Percentiles rank a stretch among this genome's conserved stretches.
Evolutionary conservation across 2,113 vertebrate genomes (phyloP).

Genomic region (Riparia riparia): DNA sequence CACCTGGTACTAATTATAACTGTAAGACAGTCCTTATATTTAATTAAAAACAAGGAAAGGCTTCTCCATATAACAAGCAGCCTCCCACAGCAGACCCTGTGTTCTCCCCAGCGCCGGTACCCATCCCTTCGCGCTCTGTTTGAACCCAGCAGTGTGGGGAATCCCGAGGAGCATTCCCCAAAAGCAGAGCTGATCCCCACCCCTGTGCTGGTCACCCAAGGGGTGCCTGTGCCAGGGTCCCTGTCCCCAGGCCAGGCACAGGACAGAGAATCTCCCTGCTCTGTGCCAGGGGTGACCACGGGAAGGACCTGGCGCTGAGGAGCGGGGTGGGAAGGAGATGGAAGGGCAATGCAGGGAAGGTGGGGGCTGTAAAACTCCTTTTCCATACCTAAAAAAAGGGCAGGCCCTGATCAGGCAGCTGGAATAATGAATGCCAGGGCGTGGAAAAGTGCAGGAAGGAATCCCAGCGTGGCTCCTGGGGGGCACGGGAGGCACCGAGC

Average conservation of each 20-base stretch:
- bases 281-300: accelerated
- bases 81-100: not conserved
- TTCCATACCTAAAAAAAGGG: not conserved
- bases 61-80: not conserved
- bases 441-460: not conserved
- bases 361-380: not conserved
- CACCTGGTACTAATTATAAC: slow-evolving; percentile 47
- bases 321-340: not conserved
- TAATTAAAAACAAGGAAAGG: slow-evolving; percentile 53
- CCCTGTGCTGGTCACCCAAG: accelerated
- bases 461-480: not conserved
- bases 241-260: not conserved
- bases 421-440: accelerated
- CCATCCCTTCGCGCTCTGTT: not conserved
- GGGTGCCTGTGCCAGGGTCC: not conserved
- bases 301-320: not conserved
- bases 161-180: not conserved
- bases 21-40: slow-evolving; percentile 31
- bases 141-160: accelerated
- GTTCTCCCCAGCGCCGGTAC: accelerated
- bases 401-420: accelerated
- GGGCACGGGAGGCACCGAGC: accelerated
- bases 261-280: not conserved
- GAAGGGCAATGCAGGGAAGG: accelerated
- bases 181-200: accelerated